A percentile compares a stretch with the other conserved stretches of the same genome.
These are phyloP conservation scores for Emydoidea blandingii DNA, from an alignment of 2,797 vertebrate genomes.

Conservation along the genomic window DNA sequence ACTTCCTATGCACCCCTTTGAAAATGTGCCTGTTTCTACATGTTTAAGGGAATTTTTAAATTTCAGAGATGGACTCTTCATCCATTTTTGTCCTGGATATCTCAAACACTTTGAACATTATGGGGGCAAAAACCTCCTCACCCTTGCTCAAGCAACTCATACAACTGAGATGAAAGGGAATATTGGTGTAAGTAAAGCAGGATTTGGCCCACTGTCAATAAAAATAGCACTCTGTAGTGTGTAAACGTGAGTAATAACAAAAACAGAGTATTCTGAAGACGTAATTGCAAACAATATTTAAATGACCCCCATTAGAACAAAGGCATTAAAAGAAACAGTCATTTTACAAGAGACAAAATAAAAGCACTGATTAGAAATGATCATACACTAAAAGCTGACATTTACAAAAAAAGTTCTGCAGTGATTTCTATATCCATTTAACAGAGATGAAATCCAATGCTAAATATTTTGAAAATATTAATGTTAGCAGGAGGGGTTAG, in stretches of 20 bases:
- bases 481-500: neutral
- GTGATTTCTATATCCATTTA: constrained; percentile 15
- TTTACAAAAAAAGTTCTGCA: neutral
- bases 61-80: neutral
- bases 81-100: neutral
- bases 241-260: neutral
- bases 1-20: neutral
- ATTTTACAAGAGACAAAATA: constrained; percentile 27
- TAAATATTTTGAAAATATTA: constrained; percentile 53
- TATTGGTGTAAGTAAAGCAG: neutral
- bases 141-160: neutral
- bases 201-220: neutral
- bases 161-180: neutral
- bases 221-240: neutral
- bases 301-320: constrained; percentile 25
- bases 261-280: neutral
- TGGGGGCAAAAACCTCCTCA: neutral
- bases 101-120: neutral
- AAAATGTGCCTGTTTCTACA: neutral
- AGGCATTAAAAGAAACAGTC: constrained; percentile 14
- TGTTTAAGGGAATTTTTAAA: neutral
- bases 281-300: constrained; percentile 28
- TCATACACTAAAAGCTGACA: constrained; percentile 1
- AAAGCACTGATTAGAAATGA: constrained; percentile 18
- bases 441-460: neutral